Base-by-base conservation (phyloP, 1,140 invertebrate species). In the Rhopalosiphum maidis region DNA sequence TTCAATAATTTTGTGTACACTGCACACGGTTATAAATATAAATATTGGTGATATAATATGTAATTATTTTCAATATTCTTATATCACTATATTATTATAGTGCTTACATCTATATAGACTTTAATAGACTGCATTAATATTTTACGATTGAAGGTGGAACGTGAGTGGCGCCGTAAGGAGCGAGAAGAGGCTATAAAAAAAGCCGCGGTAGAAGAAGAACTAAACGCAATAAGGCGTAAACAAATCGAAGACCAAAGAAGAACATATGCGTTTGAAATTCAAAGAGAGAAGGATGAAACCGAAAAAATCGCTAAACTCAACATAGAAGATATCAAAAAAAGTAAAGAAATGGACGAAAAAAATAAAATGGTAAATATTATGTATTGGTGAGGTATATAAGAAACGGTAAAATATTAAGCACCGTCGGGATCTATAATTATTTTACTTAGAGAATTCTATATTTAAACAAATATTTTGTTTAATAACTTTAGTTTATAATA, bases 211-310 rank as follows among this genome's bases (percentile, higher is more conserved):
- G 93, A 94, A 23, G 94, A 94, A 43, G 94, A 94, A 60, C 94
- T 96, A 88, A 95, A 95, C 18, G 60, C 94, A 5, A 95, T 95
- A 15, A 94, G 96, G 60, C 94, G 95, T 82, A 95, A 95, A 90
- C 96, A 96, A 94, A 95, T 96, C 51, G 94, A 95, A 41, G 95
- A 95, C 30, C 95, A 96, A 82, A 95, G 96, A 94, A 95, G 95
- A 94, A 95, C 95, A 41, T 96, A 96, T 94, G 96, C 96, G 0
- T 95, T 96, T 41, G 96, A 97, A 94, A 95, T 97, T 5, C 96
- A 96, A 48, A 94, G 96, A 6, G 96, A 97, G 77, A 96, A 96
- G 94, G 95, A 96, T 35, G 96, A 97, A 94, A 96, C 96, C 93
- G 91, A 95, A 91, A 95, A 95, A 94, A 95, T 96, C 25, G 94